Evolutionary conservation across 2,797 vertebrate species (phyloP), one percentile per base, ranked within the genome.

Genomic region (Nannoperca obscura): DNA sequence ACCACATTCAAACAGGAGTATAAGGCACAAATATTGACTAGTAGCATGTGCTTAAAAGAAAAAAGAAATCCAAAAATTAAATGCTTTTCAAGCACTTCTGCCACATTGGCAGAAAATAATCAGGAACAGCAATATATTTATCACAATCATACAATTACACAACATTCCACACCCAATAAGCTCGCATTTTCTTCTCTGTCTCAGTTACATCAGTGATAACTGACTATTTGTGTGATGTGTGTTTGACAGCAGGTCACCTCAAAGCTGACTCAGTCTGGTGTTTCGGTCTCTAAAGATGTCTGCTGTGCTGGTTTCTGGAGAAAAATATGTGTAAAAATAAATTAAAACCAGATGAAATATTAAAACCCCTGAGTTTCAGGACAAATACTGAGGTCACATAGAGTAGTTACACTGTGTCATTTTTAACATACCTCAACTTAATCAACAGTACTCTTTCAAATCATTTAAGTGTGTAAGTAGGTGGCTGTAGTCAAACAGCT

Each of bases 1-100:
- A 82, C 80, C 80, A 91, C 87, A 92, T 88, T 90, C 86, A 90
- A 79, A 91, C 87, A 75, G 82, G 83, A 89, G 80, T 61, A 90
- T 95, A 95, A 95, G 94, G 95, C 95, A 95, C 95, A 91, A 87
- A 88, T 92, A 90, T 84, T 55, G 71, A 89, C 87, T 27, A 87
- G 60, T 63, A 84, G 83, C 84, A 58, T 89, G 82, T 84, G 80
- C 85, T 85, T 86, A 38, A 92, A 91, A 84, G n/a, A 78, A 38
- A 38, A 38, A 38, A 36, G 10, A 36, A 36, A 1, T 73, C 60
- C 19, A 71, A 24, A 61, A 76, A 85, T 82, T 36, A 7, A 86
- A 85, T 63, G 71, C 78, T 81, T 80, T 77, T 77, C 12, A 57
- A 90, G 62, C 84, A 81, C 64, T 71, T 86, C 67, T 77, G 77